phyloP scores from a whole-genome alignment of 53 echinoderm and acorn worm species.

The Zoroaster sp. region DNA sequence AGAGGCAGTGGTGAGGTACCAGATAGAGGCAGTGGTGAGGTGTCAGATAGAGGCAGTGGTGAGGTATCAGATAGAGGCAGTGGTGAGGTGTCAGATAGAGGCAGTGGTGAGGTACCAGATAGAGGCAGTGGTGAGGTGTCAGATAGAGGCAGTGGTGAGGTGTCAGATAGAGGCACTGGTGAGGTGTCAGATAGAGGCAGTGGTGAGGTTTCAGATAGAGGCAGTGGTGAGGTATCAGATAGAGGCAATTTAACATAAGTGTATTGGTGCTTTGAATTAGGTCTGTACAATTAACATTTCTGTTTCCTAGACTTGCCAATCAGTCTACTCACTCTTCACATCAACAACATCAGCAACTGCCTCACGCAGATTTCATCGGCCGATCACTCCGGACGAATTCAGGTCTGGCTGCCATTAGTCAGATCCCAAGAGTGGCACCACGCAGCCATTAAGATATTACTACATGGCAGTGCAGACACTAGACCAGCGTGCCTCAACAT shows the following conservation, averaged over 20 bases:
- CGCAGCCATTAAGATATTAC: constrained; percentile 38
- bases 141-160: too few relatives aligned
- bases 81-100: too few relatives aligned
- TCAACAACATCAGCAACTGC: constrained; percentile 39
- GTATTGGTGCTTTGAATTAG: background rate
- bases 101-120: too few relatives aligned
- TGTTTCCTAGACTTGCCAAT: background rate
- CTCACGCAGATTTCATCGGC: background rate
- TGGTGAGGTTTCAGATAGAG: background rate
- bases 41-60: too few relatives aligned
- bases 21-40: too few relatives aligned
- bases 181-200: background rate
- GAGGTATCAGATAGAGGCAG: too few relatives aligned
- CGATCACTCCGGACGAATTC: background rate
- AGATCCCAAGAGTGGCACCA: constrained; percentile 62
- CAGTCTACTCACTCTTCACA: constrained; percentile 38
- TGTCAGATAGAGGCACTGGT: too few relatives aligned
- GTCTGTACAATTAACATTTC: background rate
- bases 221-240: background rate
- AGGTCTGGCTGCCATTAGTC: constrained; percentile 57
- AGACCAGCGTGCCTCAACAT: constrained; percentile 49
- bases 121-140: too few relatives aligned
- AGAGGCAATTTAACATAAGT: background rate
- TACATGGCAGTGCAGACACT: background rate
- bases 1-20: too few relatives aligned